Evolutionary conservation across 2,797 vertebrate species (phyloP).

Genomic region (Harpagifer antarcticus): DNA sequence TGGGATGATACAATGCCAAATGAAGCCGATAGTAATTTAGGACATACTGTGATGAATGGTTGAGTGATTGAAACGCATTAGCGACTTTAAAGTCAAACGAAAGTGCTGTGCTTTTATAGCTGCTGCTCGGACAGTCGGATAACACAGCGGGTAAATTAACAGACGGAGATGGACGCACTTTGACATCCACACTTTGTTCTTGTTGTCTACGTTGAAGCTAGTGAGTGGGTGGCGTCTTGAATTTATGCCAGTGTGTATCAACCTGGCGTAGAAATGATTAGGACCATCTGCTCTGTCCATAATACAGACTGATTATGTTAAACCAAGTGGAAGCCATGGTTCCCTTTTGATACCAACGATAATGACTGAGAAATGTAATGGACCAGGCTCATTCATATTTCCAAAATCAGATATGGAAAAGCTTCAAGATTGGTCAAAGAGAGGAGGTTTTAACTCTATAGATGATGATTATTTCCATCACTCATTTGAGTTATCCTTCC

Average conservation of each 20-base stretch:
- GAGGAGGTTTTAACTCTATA: background rate
- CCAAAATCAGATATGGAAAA: background rate
- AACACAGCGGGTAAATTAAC: slow-evolving; percentile 48
- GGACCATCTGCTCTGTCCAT: slow-evolving; percentile 10
- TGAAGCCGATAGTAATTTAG: slow-evolving; percentile 69
- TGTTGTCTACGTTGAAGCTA: background rate
- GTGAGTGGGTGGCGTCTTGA: slow-evolving; percentile 39
- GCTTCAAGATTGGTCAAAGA: background rate
- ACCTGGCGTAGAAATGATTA: slow-evolving; percentile 1
- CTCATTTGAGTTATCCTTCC: background rate
- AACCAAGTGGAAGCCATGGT: background rate
- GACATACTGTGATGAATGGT: slow-evolving; percentile 65
- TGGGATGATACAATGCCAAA: slow-evolving; percentile 55
- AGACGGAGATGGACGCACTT: slow-evolving; percentile 57
- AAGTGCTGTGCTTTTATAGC: slow-evolving; percentile 40
- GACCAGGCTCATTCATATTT: background rate
- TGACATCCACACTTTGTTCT: slow-evolving; percentile 47
- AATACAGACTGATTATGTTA: background rate
- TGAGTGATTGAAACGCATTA: slow-evolving; percentile 69
- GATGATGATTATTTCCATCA: background rate
- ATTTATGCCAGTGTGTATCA: slow-evolving; percentile 6
- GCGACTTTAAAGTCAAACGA: slow-evolving; percentile 52
- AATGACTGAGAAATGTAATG: background rate
- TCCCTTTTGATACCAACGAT: background rate
- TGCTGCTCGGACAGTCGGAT: slow-evolving; percentile 57